phyloP scores from a whole-genome alignment of 2,888 invertebrate genomes.

The Agrilus mali region DNA sequence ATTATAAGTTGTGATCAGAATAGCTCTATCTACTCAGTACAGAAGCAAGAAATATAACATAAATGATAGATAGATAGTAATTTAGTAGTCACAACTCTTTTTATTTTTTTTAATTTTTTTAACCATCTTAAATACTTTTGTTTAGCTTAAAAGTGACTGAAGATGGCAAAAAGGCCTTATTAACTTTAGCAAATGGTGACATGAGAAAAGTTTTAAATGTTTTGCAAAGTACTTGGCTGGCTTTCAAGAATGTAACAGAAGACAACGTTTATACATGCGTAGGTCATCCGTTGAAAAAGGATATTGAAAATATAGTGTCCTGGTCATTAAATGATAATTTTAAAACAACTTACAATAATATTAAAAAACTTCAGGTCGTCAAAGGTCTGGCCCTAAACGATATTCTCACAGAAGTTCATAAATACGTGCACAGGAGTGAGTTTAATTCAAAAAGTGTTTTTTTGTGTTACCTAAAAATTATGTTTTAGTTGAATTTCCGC shows the following conservation, averaged over 20 bases:
- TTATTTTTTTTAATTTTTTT: constrained; percentile 2
- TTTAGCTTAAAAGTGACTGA: constrained; percentile 69
- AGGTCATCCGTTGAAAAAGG: constrained; percentile 84
- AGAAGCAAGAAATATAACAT: too few relatives aligned
- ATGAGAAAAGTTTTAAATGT: constrained; percentile 97
- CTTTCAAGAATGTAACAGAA: constrained; percentile 79
- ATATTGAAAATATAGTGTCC: constrained; percentile 78
- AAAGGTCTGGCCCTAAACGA: constrained; percentile 91
- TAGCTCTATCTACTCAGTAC: too few relatives aligned
- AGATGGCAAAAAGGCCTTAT: constrained; percentile 79
- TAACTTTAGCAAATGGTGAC: constrained; percentile 87
- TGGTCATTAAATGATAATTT: constrained; percentile 75
- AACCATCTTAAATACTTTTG: constrained; percentile 8
- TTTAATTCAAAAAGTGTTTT: constrained; percentile 15
- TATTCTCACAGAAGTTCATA: constrained; percentile 84
- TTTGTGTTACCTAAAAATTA: constrained; percentile 5
- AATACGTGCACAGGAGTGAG: constrained; percentile 76
- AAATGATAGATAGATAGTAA: too few relatives aligned
- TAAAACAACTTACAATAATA: constrained; percentile 59
- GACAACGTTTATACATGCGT: constrained; percentile 91
- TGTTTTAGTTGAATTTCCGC: constrained; percentile 75
- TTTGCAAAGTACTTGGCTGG: constrained; percentile 90
- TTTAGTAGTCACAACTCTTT: constrained; percentile 1
- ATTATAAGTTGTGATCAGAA: too few relatives aligned
- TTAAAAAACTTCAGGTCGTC: constrained; percentile 68